Evolutionary conservation across 1,140 invertebrate genomes (phyloP).

Genomic region (Cyclina sinensis): DNA sequence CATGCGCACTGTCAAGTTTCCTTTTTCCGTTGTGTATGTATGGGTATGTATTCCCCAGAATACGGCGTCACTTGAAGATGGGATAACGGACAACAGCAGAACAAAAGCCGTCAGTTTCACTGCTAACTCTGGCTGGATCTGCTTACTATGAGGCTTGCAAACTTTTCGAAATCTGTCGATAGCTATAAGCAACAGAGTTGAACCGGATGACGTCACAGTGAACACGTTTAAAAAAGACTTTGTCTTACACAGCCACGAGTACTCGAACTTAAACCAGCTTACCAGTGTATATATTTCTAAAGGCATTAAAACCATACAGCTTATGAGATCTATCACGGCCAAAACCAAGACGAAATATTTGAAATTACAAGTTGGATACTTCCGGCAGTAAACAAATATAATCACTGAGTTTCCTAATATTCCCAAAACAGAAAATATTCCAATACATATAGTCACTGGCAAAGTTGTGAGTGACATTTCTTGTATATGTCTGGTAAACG

Average conservation of each 20-base stretch:
- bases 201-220: slow-evolving; percentile 71
- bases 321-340: slow-evolving; percentile 72
- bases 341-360: slow-evolving; percentile 73
- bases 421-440: slow-evolving; percentile 66
- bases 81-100: slow-evolving; percentile 6
- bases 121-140: slow-evolving; percentile 64
- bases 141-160: slow-evolving; percentile 71
- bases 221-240: slow-evolving; percentile 73
- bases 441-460: slow-evolving; percentile 64
- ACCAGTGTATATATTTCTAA: slow-evolving; percentile 74
- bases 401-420: slow-evolving; percentile 72
- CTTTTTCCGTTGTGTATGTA: not conserved
- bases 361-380: slow-evolving; percentile 70
- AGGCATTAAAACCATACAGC: slow-evolving; percentile 73
- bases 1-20: slow-evolving; percentile 3
- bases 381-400: slow-evolving; percentile 70
- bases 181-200: slow-evolving; percentile 72
- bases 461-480: not conserved
- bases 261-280: slow-evolving; percentile 73
- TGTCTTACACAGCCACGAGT: slow-evolving; percentile 68
- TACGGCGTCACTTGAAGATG: slow-evolving; percentile 39
- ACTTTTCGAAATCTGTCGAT: slow-evolving; percentile 76
- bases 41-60: slow-evolving; percentile 61
- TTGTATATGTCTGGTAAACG: not conserved
- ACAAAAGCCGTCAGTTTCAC: slow-evolving; percentile 26